These are phyloP conservation scores for Sciurus vulgaris DNA, from an alignment of 2,797 vertebrate genomes.

Conservation along the genomic window DNA sequence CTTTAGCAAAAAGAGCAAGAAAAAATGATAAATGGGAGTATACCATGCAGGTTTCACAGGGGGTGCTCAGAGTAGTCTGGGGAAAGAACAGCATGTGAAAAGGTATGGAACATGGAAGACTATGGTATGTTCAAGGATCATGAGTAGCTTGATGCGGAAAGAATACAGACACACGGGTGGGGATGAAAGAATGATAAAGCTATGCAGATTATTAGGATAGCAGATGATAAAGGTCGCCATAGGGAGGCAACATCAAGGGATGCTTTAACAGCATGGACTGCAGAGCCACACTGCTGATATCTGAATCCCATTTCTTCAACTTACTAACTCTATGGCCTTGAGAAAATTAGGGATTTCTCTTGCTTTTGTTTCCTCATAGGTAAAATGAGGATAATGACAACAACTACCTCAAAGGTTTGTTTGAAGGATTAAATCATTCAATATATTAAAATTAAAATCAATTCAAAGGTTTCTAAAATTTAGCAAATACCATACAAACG, in stretches of 20 bases:
- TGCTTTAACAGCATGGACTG: not conserved
- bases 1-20: slow-evolving; percentile 40
- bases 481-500: not conserved
- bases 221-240: not conserved
- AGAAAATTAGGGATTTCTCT: not conserved
- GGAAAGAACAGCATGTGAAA: not conserved
- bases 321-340: not conserved
- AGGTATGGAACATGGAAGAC: slow-evolving; percentile 7
- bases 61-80: not conserved
- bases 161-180: not conserved
- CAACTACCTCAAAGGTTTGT: not conserved
- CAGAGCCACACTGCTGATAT: not conserved
- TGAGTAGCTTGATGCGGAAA: not conserved
- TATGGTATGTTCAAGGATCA: not conserved
- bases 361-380: not conserved
- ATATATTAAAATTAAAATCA: slow-evolving; percentile 63
- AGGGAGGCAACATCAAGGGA: not conserved
- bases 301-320: slow-evolving; percentile 12
- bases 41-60: not conserved
- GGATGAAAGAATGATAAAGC: not conserved
- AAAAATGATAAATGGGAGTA: not conserved
- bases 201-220: not conserved
- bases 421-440: slow-evolving; percentile 55
- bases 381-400: slow-evolving; percentile 37
- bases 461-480: not conserved